Conservation (phyloP, 2,113 vertebrate genomes). For the Tor tambroides region DNA sequence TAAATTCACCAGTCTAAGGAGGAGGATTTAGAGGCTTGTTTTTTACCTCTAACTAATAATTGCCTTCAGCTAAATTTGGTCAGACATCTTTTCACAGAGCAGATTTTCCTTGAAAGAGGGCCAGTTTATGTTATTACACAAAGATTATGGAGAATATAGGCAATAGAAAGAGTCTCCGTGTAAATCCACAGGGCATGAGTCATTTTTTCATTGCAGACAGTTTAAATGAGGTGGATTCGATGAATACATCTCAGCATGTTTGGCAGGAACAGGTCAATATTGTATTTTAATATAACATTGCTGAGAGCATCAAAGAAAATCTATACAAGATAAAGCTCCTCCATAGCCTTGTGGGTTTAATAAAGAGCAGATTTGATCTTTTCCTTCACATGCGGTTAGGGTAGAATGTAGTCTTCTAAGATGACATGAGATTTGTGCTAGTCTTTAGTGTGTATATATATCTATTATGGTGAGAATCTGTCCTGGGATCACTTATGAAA, state of each 20-base stretch:
- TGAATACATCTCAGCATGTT: background rate
- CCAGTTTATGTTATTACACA: background rate
- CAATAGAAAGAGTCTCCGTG: background rate
- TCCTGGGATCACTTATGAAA: background rate
- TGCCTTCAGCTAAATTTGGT: constrained; percentile 1
- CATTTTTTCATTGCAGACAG: background rate
- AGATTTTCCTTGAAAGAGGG: constrained; percentile 9
- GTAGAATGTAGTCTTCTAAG: background rate
- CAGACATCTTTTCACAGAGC: constrained; percentile 10
- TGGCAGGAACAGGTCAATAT: constrained; percentile 23
- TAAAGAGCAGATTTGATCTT: constrained; percentile 47
- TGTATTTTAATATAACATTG: constrained; percentile 48
- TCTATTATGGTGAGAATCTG: background rate
- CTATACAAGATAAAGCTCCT: constrained; percentile 42
- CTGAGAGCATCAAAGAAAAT: constrained; percentile 34
- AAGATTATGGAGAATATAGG: background rate
- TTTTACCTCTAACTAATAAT: background rate
- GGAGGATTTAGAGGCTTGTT: background rate
- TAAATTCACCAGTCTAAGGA: background rate
- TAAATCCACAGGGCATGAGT: background rate
- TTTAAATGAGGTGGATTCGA: background rate
- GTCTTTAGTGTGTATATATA: background rate
- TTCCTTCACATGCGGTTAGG: background rate
- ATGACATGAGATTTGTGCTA: background rate
- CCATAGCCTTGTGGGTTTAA: constrained; percentile 42